Evolutionary conservation across 2,113 vertebrate genomes (phyloP).

Genomic region (Mustela lutreola): DNA sequence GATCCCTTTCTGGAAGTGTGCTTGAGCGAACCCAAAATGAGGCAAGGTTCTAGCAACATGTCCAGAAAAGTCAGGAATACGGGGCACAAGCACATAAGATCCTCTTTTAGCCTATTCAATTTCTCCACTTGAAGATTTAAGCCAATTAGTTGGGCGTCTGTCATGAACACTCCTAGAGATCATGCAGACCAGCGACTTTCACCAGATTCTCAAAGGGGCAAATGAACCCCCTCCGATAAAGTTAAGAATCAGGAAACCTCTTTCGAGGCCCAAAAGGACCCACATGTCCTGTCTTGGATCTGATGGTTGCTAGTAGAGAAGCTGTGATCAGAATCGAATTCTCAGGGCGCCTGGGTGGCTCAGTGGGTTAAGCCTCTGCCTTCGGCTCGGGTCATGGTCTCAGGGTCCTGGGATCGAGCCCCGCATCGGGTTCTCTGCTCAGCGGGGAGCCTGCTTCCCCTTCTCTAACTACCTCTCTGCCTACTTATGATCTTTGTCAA

Average conservation of each 20-base stretch:
- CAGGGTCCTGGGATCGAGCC: too few relatives aligned
- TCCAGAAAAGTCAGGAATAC: rapidly evolving
- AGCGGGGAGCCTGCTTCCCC: too few relatives aligned
- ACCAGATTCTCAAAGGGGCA: neutral
- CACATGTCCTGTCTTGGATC: neutral
- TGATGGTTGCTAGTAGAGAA: neutral
- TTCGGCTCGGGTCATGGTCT: too few relatives aligned
- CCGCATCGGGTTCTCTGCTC: too few relatives aligned
- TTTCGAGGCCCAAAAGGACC: neutral
- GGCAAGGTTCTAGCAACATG: neutral
- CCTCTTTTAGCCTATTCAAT: neutral
- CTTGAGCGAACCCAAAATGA: neutral
- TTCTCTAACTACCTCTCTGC: too few relatives aligned
- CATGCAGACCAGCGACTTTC: too few relatives aligned
- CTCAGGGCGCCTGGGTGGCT: neutral
- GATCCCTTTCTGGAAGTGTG: neutral
- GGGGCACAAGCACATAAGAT: rapidly evolving
- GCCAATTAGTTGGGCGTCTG: neutral
- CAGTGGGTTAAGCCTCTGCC: too few relatives aligned
- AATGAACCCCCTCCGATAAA: neutral
- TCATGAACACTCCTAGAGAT: neutral
- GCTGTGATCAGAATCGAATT: neutral
- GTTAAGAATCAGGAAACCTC: neutral
- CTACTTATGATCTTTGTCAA: too few relatives aligned
- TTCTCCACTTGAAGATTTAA: neutral